Evolutionary conservation across 2,113 vertebrate genomes (phyloP).

Genomic region (Xenotilapia leptura): DNA sequence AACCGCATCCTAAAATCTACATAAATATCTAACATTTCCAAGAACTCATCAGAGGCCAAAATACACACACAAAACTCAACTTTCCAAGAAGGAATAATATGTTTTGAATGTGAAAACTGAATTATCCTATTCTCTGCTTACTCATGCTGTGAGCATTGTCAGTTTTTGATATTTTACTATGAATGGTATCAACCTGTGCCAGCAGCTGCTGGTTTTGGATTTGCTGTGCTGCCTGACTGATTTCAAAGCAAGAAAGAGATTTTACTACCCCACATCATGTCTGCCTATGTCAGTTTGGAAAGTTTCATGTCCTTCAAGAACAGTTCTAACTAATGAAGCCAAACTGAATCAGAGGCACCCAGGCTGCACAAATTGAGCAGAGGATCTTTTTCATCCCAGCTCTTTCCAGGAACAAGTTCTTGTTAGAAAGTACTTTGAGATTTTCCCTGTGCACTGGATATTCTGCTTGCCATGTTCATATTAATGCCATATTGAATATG

Average conservation of each 20-base stretch:
- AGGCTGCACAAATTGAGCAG: slow-evolving; percentile 31
- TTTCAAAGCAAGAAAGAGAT: neutral
- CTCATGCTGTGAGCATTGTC: slow-evolving; percentile 4
- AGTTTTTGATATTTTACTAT: slow-evolving; percentile 20
- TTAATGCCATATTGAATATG: neutral
- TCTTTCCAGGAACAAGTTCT: neutral
- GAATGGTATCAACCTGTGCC: slow-evolving; percentile 32
- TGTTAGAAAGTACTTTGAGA: neutral
- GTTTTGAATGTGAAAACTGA: neutral
- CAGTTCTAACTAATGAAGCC: slow-evolving; percentile 46
- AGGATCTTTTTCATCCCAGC: neutral
- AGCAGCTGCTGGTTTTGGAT: slow-evolving; percentile 25
- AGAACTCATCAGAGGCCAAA: neutral
- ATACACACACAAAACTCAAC: neutral
- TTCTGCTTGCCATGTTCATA: neutral
- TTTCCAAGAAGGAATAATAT: neutral
- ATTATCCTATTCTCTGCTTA: neutral
- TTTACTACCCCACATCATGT: neutral
- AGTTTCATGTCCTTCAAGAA: slow-evolving; percentile 40
- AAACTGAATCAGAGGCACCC: slow-evolving; percentile 21
- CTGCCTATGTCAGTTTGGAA: neutral
- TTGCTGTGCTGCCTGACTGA: slow-evolving; percentile 28
- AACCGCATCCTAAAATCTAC: neutral
- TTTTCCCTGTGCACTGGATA: neutral
- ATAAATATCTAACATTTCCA: neutral